Percentiles rank a stretch among this genome's conserved stretches.
Conservation (phyloP, 2,797 vertebrate genomes). For the Phoeniculus purpureus region DNA sequence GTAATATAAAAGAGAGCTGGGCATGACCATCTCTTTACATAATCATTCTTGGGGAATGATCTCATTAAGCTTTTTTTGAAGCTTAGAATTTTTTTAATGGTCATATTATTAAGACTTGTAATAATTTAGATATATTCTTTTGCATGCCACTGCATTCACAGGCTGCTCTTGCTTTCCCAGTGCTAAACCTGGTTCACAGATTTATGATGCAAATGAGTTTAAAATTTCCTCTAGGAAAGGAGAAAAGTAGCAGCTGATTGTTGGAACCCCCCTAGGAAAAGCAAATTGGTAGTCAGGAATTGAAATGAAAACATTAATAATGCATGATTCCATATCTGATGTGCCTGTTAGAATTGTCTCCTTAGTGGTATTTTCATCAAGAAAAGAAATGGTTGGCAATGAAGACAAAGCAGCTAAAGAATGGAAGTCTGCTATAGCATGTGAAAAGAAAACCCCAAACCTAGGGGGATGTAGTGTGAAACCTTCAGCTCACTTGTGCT, state of each 20-base stretch:
- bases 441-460: background rate
- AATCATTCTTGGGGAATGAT: background rate
- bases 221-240: background rate
- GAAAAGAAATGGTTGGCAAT: background rate
- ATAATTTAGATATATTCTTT: background rate
- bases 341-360: background rate
- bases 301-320: background rate
- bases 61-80: background rate
- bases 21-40: background rate
- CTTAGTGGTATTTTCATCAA: background rate
- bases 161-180: background rate
- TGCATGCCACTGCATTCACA: background rate
- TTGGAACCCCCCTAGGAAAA: background rate
- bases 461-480: background rate
- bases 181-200: background rate
- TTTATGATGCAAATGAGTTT: background rate
- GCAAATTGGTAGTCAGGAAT: background rate
- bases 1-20: background rate
- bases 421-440: background rate
- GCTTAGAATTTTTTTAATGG: background rate
- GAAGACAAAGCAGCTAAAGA: background rate
- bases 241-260: background rate
- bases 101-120: background rate
- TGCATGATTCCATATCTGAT: background rate
- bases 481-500: background rate